Percentiles rank a stretch among this genome's conserved stretches.
phyloP scores from a whole-genome alignment of 1,140 invertebrate species.

The Drosophila suzukii region DNA sequence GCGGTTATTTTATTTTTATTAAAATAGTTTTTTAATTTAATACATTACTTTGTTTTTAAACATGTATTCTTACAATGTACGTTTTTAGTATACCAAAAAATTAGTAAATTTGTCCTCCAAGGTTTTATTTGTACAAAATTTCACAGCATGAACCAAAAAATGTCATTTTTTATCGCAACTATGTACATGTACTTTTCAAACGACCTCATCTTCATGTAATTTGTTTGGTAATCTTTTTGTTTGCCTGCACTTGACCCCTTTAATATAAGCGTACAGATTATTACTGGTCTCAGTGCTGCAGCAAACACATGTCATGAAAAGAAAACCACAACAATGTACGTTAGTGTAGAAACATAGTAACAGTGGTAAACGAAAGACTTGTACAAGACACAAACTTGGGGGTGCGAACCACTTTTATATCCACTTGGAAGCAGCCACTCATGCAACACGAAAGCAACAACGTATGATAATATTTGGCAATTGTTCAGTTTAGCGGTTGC shows the following conservation, averaged over 20 bases:
- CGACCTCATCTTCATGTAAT: slow-evolving; percentile 14
- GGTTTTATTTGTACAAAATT: not conserved
- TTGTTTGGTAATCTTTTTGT: slow-evolving; percentile 48
- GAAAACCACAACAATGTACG: slow-evolving; percentile 14
- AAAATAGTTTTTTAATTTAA: too few species aligned
- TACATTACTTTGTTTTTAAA: too few species aligned
- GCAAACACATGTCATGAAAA: slow-evolving; percentile 9
- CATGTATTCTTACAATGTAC: too few species aligned
- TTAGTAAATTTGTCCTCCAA: too few species aligned
- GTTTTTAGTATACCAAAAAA: too few species aligned
- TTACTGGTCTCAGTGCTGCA: slow-evolving; percentile 35
- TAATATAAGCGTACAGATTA: slow-evolving; percentile 27
- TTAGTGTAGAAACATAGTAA: not conserved
- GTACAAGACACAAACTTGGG: slow-evolving; percentile 66
- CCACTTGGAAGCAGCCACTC: slow-evolving; percentile 13
- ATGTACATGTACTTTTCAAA: slow-evolving; percentile 8
- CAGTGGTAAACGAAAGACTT: slow-evolving; percentile 71
- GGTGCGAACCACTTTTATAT: slow-evolving; percentile 27
- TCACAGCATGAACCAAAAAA: not conserved
- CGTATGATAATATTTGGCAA: slow-evolving; percentile 55
- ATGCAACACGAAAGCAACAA: slow-evolving; percentile 51
- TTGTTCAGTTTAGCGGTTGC: slow-evolving; percentile 58
- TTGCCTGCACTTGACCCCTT: slow-evolving; percentile 71
- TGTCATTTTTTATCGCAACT: not conserved
- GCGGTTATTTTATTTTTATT: too few species aligned